Conservation (phyloP, 1,140 invertebrate species). For the Drosophila fuyamai region DNA sequence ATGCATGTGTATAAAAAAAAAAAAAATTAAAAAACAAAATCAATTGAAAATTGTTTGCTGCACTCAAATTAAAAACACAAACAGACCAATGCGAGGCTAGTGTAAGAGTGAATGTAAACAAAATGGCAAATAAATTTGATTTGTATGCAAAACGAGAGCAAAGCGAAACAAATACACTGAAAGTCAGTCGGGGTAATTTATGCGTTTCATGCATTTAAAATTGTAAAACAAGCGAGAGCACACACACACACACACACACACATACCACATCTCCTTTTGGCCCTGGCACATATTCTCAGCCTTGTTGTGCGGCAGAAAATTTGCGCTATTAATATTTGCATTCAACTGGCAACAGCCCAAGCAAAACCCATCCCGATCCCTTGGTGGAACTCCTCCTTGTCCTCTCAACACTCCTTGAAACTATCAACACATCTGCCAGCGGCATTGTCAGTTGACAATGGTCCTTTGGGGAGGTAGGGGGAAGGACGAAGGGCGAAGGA, state of each 20-base stretch:
- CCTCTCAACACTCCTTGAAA: conserved; percentile 31
- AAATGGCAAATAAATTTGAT: conserved; percentile 72
- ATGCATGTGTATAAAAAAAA: conserved; percentile 15
- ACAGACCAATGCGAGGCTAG: conserved; percentile 39
- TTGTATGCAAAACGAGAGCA: conserved; percentile 39
- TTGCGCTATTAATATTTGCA: conserved; percentile 81
- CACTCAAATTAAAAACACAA: conserved; percentile 70
- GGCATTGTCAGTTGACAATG: conserved; percentile 76
- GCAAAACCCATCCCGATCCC: conserved; percentile 1
- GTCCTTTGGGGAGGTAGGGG: conserved; percentile 19
- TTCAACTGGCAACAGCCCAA: conserved; percentile 69
- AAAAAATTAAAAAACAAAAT: conserved; percentile 15
- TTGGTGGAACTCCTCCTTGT: not conserved
- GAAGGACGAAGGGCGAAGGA: not conserved
- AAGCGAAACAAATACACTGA: conserved; percentile 25
- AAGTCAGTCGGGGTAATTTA: conserved; percentile 17
- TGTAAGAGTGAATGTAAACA: conserved; percentile 59
- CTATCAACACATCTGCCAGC: conserved; percentile 63
- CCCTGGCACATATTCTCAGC: conserved; percentile 46
- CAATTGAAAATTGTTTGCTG: conserved; percentile 65
- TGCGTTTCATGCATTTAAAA: conserved; percentile 40
- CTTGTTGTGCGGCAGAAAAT: conserved; percentile 72
- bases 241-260: not conserved
- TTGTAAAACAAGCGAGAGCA: conserved; percentile 30
- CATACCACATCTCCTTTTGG: conserved; percentile 3